Evolutionary conservation across 2,888 invertebrate species (phyloP).

Genomic region (Protonemura montana): DNA sequence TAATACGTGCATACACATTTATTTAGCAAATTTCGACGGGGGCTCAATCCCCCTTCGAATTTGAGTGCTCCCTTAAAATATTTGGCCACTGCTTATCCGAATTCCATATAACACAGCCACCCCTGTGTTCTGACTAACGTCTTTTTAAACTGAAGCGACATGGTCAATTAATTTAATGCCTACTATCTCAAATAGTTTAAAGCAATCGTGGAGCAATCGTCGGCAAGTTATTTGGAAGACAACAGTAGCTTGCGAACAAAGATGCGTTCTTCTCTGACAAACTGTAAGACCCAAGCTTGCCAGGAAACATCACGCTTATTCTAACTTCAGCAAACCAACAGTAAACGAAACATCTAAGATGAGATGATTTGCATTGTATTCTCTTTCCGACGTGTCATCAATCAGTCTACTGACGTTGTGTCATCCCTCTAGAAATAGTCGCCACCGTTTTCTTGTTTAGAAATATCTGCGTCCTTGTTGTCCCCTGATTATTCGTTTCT

Average conservation of each 20-base stretch:
- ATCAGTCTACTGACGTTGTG: slow-evolving; percentile 12
- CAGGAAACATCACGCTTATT: slow-evolving; percentile 7
- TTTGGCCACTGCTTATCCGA: too few relatives aligned
- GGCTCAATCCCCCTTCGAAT: too few relatives aligned
- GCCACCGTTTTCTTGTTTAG: neutral
- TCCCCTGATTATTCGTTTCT: neutral
- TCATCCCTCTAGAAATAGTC: neutral
- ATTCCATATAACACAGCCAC: too few relatives aligned
- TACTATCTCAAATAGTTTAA: neutral
- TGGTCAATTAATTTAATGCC: neutral
- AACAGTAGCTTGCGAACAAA: neutral
- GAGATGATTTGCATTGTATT: neutral
- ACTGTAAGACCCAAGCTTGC: neutral
- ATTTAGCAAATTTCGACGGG: too few relatives aligned
- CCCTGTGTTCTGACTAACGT: neutral
- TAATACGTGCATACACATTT: too few relatives aligned
- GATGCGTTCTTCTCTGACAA: neutral
- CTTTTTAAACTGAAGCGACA: neutral
- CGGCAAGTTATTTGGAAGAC: neutral
- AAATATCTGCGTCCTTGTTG: neutral
- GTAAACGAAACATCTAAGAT: neutral
- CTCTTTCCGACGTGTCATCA: neutral
- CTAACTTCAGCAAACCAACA: neutral
- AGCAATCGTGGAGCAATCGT: neutral
- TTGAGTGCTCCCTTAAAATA: too few relatives aligned